These are phyloP conservation scores for Nyctalus aviator DNA, from an alignment of 2,797 vertebrate species.

Conservation along the genomic window DNA sequence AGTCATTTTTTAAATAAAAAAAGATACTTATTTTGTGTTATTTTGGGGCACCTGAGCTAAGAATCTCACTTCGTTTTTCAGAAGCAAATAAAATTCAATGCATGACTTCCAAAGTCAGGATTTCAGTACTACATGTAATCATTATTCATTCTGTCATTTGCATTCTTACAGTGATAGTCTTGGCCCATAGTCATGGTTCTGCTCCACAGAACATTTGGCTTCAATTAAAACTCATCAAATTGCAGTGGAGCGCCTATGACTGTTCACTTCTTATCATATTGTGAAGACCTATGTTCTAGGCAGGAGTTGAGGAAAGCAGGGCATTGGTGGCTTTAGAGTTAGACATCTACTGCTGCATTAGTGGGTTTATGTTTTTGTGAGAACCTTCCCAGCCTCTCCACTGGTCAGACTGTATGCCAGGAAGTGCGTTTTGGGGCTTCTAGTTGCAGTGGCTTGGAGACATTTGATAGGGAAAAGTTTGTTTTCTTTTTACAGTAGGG, in stretches of 20 bases:
- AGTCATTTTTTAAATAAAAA: not conserved
- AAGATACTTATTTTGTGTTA: not conserved
- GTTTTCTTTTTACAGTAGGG: not conserved
- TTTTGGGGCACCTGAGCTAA: not conserved
- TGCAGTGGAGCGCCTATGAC: not conserved
- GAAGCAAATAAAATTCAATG: slow-evolving; percentile 11
- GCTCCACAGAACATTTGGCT: slow-evolving; percentile 46
- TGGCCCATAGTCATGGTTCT: slow-evolving; percentile 63
- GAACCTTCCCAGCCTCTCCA: not conserved
- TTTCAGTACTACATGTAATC: slow-evolving; percentile 61
- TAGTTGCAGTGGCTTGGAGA: not conserved
- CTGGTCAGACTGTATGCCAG: not conserved
- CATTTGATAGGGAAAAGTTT: not conserved
- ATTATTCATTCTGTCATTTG: slow-evolving; percentile 68
- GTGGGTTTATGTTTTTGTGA: not conserved
- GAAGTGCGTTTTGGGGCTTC: not conserved
- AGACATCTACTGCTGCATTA: not conserved
- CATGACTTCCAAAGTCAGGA: slow-evolving; percentile 57
- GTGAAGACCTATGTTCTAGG: not conserved
- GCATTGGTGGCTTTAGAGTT: not conserved
- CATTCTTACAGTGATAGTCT: slow-evolving; percentile 68
- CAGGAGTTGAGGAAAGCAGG: not conserved
- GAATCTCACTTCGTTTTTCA: not conserved
- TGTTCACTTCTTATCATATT: slow-evolving; percentile 6
- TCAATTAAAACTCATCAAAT: slow-evolving; percentile 50